Conservation (phyloP, 2,113 vertebrate genomes). For the Panthera tigris region DNA sequence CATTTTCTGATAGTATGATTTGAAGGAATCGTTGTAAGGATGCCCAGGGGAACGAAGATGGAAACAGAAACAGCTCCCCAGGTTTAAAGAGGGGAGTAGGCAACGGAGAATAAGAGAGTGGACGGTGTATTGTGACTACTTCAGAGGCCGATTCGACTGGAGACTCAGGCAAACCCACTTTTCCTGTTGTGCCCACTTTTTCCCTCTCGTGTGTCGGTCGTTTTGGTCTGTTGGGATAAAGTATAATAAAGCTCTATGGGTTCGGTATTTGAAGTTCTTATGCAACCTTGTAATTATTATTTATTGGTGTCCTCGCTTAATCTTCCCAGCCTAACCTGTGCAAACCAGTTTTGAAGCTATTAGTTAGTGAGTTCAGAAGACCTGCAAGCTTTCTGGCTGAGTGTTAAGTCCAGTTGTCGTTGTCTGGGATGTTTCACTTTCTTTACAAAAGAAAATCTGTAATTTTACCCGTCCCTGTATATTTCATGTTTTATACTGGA, state of each 20-base stretch:
- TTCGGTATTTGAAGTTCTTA: slow-evolving; percentile 46
- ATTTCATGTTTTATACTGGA: not conserved
- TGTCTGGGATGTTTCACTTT: not conserved
- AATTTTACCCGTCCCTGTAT: not conserved
- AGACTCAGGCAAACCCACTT: not conserved
- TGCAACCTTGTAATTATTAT: slow-evolving; percentile 51
- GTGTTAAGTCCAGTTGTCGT: not conserved
- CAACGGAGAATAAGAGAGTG: accelerated
- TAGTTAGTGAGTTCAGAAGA: not conserved
- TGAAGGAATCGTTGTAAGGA: not conserved
- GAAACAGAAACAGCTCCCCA: not conserved
- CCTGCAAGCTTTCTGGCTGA: not conserved
- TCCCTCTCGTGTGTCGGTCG: not conserved
- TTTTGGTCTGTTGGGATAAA: not conserved
- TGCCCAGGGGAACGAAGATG: not conserved
- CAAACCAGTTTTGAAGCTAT: not conserved
- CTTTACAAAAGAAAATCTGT: not conserved
- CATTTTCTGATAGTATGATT: not conserved
- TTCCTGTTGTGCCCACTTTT: too few species aligned
- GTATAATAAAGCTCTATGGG: not conserved
- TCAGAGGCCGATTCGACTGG: not conserved
- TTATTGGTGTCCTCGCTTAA: slow-evolving; percentile 17
- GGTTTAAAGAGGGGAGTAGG: not conserved
- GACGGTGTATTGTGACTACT: not conserved
- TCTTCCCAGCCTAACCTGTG: not conserved